Conservation (phyloP, 2,888 invertebrate genomes). For the Acrocera orbiculus region DNA sequence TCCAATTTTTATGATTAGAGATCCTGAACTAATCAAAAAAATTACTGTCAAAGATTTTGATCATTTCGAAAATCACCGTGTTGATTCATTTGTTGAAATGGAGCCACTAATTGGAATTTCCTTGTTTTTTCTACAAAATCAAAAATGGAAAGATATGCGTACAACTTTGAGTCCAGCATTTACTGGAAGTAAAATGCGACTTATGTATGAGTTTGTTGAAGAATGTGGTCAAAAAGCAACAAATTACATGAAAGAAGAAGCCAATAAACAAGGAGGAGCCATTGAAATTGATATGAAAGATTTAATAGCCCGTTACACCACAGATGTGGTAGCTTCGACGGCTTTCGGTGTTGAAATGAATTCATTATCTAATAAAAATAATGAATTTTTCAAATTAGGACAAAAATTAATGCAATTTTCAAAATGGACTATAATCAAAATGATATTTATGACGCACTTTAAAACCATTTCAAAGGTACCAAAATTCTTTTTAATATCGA, state of each 20-base stretch:
- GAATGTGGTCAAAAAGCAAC: background rate
- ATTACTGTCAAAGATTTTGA: slow-evolving; percentile 41
- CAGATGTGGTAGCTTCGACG: slow-evolving; percentile 32
- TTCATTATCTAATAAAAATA: slow-evolving; percentile 34
- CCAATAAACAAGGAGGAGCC: background rate
- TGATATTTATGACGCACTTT: no score
- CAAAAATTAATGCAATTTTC: slow-evolving; percentile 31
- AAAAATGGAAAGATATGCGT: slow-evolving; percentile 31
- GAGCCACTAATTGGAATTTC: slow-evolving; percentile 36
- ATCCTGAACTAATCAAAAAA: slow-evolving; percentile 36
- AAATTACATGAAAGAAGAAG: background rate
- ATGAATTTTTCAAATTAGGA: slow-evolving; percentile 37
- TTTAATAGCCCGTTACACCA: slow-evolving; percentile 22
- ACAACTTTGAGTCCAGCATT: slow-evolving; percentile 32
- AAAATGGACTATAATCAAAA: no score
- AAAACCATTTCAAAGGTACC: no score
- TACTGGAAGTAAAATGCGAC: slow-evolving; percentile 33
- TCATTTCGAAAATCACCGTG: slow-evolving; percentile 35
- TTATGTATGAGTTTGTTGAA: slow-evolving; percentile 17
- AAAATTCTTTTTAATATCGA: no score
- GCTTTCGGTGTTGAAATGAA: slow-evolving; percentile 35
- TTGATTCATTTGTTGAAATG: slow-evolving; percentile 23
- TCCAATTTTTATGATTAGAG: slow-evolving; percentile 32
- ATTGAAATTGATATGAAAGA: slow-evolving; percentile 28
- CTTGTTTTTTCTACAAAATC: slow-evolving; percentile 32